Base-by-base conservation (phyloP, 2,797 vertebrate species). In the Microcaecilia unicolor region DNA sequence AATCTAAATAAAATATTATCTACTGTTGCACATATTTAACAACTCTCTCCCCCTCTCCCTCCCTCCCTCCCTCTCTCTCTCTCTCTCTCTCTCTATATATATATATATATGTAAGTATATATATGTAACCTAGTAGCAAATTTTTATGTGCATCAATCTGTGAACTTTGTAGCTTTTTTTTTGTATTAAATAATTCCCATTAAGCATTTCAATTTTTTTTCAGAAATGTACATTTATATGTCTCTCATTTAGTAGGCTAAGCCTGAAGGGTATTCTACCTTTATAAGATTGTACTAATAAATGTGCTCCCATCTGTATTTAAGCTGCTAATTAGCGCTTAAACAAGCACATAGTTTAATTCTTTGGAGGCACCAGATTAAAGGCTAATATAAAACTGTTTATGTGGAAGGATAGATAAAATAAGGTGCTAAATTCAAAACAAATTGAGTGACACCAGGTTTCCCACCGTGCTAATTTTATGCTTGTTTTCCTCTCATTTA, bases 301-400 rank as follows among this genome's bases (percentile, higher is more conserved):
- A 60, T 44, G 12, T 43, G 38, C 43, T 76, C 49, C 48, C 61
- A 57, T 72, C 45, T 48, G 39, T 57, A 70, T 50, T 51, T 61
- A 68, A 74, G 61, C 67, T 72, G 67, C 67, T 78, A 81, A 78
- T 81, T 80, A 76, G 70, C 64, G 64, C 65, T 70, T 72, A 76
- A 75, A 74, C 58, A 72, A n/a, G 55, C 58, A 72, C 70, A 41
- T 58, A 55, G 31, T 60, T 51, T 52, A 65, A 69, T 75, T 71
- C 51, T 72, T 75, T 61, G 65, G 69, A 78, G 67, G 34, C 31
- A 37, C 48, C 48, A 25, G 64, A 72, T 70, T 59, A 75, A 60
- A 48, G 61, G 44, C 61, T 67, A 72, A 67, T 64, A 75, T 68
- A 78, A 80, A 80, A 69, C 71, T 72, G 70, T 81, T 81, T 74